phyloP scores from a whole-genome alignment of 1,140 invertebrate genomes.

The Octopus bimaculoides region DNA sequence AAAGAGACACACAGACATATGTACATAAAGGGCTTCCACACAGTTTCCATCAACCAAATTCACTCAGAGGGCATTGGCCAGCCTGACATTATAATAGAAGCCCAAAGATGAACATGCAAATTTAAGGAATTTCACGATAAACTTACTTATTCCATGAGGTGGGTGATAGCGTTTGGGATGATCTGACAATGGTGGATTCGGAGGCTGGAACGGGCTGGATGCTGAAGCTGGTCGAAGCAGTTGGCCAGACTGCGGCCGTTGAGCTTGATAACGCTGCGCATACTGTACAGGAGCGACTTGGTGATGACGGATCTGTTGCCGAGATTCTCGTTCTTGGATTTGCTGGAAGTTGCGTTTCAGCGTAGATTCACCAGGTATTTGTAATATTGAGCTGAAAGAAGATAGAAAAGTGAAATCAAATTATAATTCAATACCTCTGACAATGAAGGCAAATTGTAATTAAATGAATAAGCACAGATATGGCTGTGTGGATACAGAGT shows the following conservation, averaged over 20 bases:
- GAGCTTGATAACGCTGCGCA: slow-evolving; percentile 23
- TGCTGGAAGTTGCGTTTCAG: slow-evolving; percentile 76
- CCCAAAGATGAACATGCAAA: too few relatives aligned
- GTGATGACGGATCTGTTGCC: slow-evolving; percentile 32
- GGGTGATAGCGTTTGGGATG: slow-evolving; percentile 36
- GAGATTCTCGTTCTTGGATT: slow-evolving; percentile 70
- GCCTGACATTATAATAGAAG: too few relatives aligned
- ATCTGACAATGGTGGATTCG: slow-evolving; percentile 14
- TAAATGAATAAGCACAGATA: too few relatives aligned
- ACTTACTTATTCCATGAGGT: slow-evolving; percentile 29
- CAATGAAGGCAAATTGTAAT: too few relatives aligned
- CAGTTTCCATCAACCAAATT: too few relatives aligned
- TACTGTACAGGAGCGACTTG: slow-evolving; percentile 22
- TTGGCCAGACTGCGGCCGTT: slow-evolving; percentile 37
- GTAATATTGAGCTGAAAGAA: slow-evolving; percentile 52
- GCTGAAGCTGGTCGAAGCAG: slow-evolving; percentile 20
- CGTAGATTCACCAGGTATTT: slow-evolving; percentile 57
- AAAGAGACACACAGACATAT: too few relatives aligned
- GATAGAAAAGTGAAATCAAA: neutral
- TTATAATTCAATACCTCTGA: too few relatives aligned
- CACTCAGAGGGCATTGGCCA: too few relatives aligned
- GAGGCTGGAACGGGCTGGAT: slow-evolving; percentile 40
- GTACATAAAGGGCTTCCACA: too few relatives aligned
- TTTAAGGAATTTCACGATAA: too few relatives aligned
- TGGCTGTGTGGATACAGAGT: too few relatives aligned